A percentile compares a stretch with the other conserved stretches of the same genome.
These are phyloP conservation scores for Pandion haliaetus DNA, from an alignment of 2,113 vertebrate species.

Conservation along the genomic window DNA sequence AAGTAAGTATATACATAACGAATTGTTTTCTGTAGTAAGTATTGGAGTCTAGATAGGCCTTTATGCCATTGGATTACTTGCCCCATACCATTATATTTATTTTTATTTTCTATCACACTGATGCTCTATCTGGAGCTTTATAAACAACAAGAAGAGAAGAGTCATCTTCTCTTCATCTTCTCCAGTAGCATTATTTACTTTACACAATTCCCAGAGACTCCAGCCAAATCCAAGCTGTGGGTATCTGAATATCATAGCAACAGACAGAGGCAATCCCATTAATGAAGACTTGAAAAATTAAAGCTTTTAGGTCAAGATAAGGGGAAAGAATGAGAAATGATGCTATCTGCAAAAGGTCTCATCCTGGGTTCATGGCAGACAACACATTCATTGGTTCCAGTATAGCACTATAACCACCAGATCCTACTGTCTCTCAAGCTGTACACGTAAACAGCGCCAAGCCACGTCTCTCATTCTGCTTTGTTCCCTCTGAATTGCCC, in stretches of 20 bases:
- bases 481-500: neutral
- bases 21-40: neutral
- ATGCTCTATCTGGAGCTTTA: neutral
- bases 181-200: neutral
- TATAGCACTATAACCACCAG: neutral
- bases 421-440: neutral
- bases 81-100: neutral
- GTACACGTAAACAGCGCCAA: neutral
- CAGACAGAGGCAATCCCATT: neutral
- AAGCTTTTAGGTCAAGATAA: neutral
- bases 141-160: neutral
- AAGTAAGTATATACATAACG: neutral
- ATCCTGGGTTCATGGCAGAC: neutral
- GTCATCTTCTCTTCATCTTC: neutral
- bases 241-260: neutral
- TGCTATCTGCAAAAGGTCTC: neutral
- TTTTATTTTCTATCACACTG: neutral
- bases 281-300: neutral
- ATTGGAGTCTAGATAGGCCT: neutral
- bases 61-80: neutral
- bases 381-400: neutral
- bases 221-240: neutral
- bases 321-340: neutral
- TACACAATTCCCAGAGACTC: neutral
- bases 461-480: accelerated